Conservation (phyloP, 2,888 invertebrate species). For the Tetrapedia diversipes region DNA sequence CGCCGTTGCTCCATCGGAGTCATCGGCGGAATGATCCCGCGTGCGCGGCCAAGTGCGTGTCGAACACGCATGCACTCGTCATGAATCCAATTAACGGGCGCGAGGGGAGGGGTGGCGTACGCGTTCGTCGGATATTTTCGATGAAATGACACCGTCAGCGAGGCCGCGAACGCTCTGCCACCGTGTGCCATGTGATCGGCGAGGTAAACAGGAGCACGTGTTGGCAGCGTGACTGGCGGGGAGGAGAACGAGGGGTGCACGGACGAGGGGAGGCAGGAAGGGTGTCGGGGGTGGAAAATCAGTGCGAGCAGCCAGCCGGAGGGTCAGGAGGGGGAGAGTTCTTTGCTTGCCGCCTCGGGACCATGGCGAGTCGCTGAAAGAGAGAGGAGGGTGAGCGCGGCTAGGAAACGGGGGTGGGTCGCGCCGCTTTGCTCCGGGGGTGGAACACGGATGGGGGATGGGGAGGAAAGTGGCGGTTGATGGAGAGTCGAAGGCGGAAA, state of each 20-base stretch:
- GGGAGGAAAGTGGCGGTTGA: constrained; percentile 52
- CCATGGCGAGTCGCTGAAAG: constrained; percentile 59
- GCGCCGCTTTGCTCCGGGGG: constrained; percentile 17
- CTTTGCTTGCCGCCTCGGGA: constrained; percentile 73
- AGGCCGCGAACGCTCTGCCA: constrained; percentile 22
- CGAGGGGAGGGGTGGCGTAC: no score
- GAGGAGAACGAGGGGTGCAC: constrained; percentile 39
- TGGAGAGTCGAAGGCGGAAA: constrained; percentile 72
- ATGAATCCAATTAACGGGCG: constrained; percentile 54
- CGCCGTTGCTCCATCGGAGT: constrained; percentile 16
- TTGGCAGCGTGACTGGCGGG: constrained; percentile 75
- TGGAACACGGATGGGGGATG: constrained; percentile 31
- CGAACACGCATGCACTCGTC: constrained; percentile 44
- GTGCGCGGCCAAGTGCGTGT: constrained; percentile 21
- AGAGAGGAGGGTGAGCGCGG: constrained; percentile 44
- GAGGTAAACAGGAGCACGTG: constrained; percentile 82
- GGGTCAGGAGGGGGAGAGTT: constrained; percentile 72
- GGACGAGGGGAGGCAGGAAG: constrained; percentile 50
- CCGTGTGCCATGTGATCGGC: constrained; percentile 70
- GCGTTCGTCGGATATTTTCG: constrained; percentile 44
- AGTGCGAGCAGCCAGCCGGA: constrained; percentile 69
- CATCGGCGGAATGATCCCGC: constrained; percentile 33
- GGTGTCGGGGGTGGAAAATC: constrained; percentile 73
- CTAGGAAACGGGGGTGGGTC: constrained; percentile 24
- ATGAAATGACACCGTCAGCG: constrained; percentile 52